Evolutionary conservation across 2,888 invertebrate genomes (phyloP).

Genomic region (Acleris laterana): DNA sequence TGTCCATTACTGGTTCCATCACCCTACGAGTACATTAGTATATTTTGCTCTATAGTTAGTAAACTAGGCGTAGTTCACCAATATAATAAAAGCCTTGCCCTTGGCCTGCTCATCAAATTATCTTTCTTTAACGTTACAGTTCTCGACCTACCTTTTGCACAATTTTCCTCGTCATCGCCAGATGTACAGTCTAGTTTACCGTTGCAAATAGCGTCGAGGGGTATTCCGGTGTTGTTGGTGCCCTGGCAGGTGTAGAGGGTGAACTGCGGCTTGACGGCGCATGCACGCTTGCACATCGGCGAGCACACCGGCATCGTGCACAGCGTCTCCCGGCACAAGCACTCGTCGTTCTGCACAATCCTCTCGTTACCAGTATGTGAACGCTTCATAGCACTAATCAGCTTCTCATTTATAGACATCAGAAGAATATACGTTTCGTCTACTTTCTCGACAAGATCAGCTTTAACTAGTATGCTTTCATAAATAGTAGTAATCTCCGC

Average conservation of each 20-base stretch:
- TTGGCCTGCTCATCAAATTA: too few relatives aligned
- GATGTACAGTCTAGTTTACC: constrained; percentile 59
- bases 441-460: constrained; percentile 44
- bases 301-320: constrained; percentile 60
- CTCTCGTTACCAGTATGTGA: constrained; percentile 64
- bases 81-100: too few relatives aligned
- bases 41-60: too few relatives aligned
- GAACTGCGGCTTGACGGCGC: constrained; percentile 55
- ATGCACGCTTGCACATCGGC: constrained; percentile 55
- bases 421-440: constrained; percentile 56
- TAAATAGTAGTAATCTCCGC: constrained; percentile 53
- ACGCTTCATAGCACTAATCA: constrained; percentile 60
- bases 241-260: constrained; percentile 57
- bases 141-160: constrained; percentile 55
- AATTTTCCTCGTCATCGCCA: constrained; percentile 64
- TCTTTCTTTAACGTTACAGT: too few relatives aligned
- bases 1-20: too few relatives aligned
- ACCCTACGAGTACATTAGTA: too few relatives aligned
- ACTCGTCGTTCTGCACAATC: constrained; percentile 51
- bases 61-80: too few relatives aligned
- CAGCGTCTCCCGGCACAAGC: constrained; percentile 55
- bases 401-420: constrained; percentile 53
- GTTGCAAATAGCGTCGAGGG: constrained; percentile 60
- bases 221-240: constrained; percentile 46
- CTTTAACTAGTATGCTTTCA: constrained; percentile 46